These are phyloP conservation scores for Polyommatus icarus DNA, from an alignment of 2,888 invertebrate genomes.

Conservation along the genomic window DNA sequence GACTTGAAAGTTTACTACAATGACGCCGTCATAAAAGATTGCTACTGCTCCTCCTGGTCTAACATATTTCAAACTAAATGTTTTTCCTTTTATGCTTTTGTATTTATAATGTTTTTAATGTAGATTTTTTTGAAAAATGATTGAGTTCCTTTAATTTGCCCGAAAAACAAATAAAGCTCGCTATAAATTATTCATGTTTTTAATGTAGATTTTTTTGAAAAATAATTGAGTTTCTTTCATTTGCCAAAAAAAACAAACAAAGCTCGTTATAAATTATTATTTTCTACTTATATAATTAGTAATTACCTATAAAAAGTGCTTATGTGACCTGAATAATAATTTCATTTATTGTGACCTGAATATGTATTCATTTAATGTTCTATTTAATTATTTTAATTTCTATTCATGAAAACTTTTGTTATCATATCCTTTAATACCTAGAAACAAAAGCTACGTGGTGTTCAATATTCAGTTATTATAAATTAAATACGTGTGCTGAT, in stretches of 20 bases:
- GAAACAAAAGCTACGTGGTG: neutral
- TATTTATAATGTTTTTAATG: constrained; percentile 25
- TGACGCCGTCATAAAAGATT: constrained; percentile 47
- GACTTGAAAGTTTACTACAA: constrained; percentile 46
- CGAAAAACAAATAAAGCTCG: neutral
- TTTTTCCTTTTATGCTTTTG: neutral
- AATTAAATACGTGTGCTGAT: neutral
- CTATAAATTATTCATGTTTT: neutral
- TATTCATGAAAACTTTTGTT: neutral
- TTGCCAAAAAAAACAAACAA: neutral
- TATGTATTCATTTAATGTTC: neutral
- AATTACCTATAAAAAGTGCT: too few species aligned
- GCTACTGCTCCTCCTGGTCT: constrained; percentile 45
- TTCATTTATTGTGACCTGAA: neutral
- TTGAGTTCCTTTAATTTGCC: neutral
- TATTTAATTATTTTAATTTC: neutral
- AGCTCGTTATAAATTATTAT: neutral
- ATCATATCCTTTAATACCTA: neutral
- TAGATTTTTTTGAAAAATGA: neutral
- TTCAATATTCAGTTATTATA: too few species aligned
- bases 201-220: neutral
- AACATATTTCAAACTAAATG: constrained; percentile 27
- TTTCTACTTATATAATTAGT: neutral
- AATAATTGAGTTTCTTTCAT: constrained; percentile 5
- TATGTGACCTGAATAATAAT: neutral